Percentiles rank a stretch among this genome's conserved stretches.
Conservation (phyloP, 2,888 invertebrate species). For the Psylliodes chrysocephalus region DNA sequence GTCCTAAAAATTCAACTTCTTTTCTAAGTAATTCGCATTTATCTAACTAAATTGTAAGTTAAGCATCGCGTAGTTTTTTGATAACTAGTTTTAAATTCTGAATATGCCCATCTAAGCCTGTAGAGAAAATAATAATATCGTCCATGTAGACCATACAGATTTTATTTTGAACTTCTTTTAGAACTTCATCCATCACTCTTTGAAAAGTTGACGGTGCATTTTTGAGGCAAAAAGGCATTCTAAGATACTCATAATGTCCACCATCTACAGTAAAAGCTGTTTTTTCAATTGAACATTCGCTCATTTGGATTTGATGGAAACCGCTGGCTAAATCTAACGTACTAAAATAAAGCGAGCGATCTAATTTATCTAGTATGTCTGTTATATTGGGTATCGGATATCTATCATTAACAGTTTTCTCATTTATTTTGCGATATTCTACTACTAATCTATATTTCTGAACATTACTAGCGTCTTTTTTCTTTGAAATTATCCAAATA, state of each 20-base stretch:
- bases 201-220: slow-evolving; percentile 49
- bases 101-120: slow-evolving; percentile 50
- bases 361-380: slow-evolving; percentile 54
- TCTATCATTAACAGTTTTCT: too few species aligned
- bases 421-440: too few species aligned
- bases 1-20: slow-evolving; percentile 35
- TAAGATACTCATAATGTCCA: too few species aligned
- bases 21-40: slow-evolving; percentile 38
- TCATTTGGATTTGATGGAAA: too few species aligned
- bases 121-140: slow-evolving; percentile 51
- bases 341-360: slow-evolving; percentile 48
- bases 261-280: slow-evolving; percentile 48
- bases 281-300: too few species aligned
- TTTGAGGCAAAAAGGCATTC: slow-evolving; percentile 49
- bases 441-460: too few species aligned
- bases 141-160: too few species aligned
- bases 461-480: too few species aligned
- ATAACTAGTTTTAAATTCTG: slow-evolving; percentile 44
- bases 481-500: too few species aligned
- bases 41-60: slow-evolving; percentile 39
- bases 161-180: too few species aligned
- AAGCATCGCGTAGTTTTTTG: slow-evolving; percentile 37
- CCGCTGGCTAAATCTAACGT: slow-evolving; percentile 29
- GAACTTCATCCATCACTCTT: too few species aligned
- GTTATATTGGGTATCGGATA: too few species aligned